Base-by-base conservation (phyloP, 2,113 vertebrate genomes). In the Oostethus manadensis region DNA sequence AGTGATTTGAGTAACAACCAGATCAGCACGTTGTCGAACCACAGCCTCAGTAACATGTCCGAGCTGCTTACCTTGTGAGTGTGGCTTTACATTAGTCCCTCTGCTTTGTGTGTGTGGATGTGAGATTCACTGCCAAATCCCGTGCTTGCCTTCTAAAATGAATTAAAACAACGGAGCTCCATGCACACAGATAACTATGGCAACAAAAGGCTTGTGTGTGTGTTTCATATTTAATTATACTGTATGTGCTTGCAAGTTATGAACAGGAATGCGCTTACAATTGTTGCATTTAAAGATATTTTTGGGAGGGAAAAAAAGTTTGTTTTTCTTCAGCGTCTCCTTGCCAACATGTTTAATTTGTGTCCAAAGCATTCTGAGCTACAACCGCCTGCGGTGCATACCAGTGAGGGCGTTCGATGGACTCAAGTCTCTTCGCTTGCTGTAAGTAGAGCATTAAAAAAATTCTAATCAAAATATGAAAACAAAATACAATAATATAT, bases 1-100 rank as follows among this genome's bases (percentile, higher is more conserved):
- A 99, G 97, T 88, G 97, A 99, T 91, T 92, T 99, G 89, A 99
- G 97, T 92, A 99, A 98, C 93, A 99, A 98, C 92, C 90, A 94
- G 88, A 99, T 98, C 92, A 98, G 96, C 91, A 99, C 96, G 62
- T 92, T 99, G 84, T 96, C 94, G 87, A 98, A 95, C 90, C 92
- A 98, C 90, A 98, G 94, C 90, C 98, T 98, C 93, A 98, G 93
- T 93, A 99, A 98, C 90, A 98, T 98, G 96, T 94, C 93, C 58
- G 95, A 99, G 84, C 95, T 98, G 81, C 94, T 98, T 72, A 98
- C 97, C 71, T 86, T 98, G 96, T 98, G 92, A 98, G 97, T 98
- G 71, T 88, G 53, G 79, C 79, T 78, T 69, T 77, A 79, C 51
- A 75, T 79, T 55, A 53, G 64, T 69, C 64, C 33, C 45, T 76